Conservation (phyloP, 2,113 vertebrate genomes). For the Eubucco bourcierii region DNA sequence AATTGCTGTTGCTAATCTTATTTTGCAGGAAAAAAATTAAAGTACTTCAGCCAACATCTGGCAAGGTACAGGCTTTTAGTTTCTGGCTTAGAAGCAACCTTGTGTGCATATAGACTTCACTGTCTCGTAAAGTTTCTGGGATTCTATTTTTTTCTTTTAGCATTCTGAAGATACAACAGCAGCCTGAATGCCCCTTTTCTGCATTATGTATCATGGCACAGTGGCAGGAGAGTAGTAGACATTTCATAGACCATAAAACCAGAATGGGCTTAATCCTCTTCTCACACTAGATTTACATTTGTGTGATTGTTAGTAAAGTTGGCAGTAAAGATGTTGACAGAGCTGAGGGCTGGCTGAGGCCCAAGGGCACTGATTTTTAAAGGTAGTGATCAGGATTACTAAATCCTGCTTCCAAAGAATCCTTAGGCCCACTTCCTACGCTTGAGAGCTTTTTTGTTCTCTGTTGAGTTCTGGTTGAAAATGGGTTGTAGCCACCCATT, state of each 20-base stretch:
- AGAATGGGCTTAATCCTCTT: constrained; percentile 57
- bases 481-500: not conserved
- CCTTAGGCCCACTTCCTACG: constrained; percentile 27
- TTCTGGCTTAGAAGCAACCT: not conserved
- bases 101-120: not conserved
- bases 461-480: not conserved
- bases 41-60: not conserved
- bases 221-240: not conserved
- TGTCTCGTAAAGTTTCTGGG: not conserved
- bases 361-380: constrained; percentile 57
- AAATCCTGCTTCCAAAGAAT: constrained; percentile 37
- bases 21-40: constrained; percentile 3
- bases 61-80: not conserved
- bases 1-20: constrained; percentile 64
- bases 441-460: constrained; percentile 41
- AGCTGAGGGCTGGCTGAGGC: constrained; percentile 33
- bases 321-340: constrained; percentile 57
- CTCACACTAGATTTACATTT: constrained; percentile 59
- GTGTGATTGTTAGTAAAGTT: constrained; percentile 55
- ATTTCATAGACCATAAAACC: constrained; percentile 53
- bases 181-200: not conserved
- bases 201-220: not conserved
- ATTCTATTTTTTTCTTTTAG: not conserved
- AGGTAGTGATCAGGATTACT: constrained; percentile 29
- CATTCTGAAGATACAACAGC: not conserved